Evolutionary conservation across 1,140 invertebrate genomes (phyloP).

Genomic region (Saccostrea glomerata): DNA sequence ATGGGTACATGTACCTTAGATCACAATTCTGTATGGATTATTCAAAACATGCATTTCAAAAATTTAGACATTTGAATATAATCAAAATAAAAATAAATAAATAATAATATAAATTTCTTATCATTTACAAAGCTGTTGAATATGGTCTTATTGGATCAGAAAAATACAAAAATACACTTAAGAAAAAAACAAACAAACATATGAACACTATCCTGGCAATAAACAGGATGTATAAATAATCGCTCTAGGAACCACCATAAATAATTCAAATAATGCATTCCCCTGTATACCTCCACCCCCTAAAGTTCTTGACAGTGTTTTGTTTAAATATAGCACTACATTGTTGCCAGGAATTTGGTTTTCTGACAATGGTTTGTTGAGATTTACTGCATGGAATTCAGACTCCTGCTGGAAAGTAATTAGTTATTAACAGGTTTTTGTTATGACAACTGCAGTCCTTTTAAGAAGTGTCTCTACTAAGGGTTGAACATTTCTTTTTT

Average conservation of each 20-base stretch:
- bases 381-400: neutral
- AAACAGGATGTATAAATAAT: neutral
- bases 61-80: neutral
- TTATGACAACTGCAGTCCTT: neutral
- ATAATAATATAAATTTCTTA: neutral
- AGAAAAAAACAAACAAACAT: neutral
- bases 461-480: no score
- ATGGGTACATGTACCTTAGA: neutral
- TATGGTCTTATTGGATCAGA: neutral
- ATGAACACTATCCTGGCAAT: conserved; percentile 5
- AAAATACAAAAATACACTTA: neutral
- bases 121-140: neutral
- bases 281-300: neutral
- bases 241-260: neutral
- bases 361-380: neutral
- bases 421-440: neutral
- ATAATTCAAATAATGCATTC: neutral
- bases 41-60: neutral
- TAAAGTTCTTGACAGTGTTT: neutral
- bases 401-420: neutral
- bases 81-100: conserved; percentile 7
- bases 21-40: neutral
- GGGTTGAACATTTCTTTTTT: no score
- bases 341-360: neutral
- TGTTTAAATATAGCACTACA: conserved; percentile 27